These are phyloP conservation scores for Caradrina kadenii DNA, from an alignment of 2,888 invertebrate genomes.

Conservation along the genomic window DNA sequence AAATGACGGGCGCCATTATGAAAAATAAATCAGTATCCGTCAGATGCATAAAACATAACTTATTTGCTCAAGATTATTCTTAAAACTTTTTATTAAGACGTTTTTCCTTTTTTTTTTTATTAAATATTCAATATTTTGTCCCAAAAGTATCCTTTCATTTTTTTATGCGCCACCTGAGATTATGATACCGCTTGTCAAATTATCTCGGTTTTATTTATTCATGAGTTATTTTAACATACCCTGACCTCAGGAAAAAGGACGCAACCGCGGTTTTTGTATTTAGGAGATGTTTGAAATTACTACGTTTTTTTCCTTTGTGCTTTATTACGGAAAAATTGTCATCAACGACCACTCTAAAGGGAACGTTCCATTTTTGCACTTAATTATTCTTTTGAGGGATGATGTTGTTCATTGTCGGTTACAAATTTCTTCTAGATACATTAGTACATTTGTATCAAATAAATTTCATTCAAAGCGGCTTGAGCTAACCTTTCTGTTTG, in stretches of 20 bases:
- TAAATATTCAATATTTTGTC: constrained; percentile 48
- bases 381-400: constrained; percentile 4
- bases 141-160: constrained; percentile 12
- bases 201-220: constrained; percentile 59
- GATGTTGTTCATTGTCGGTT: constrained; percentile 10
- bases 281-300: constrained; percentile 33
- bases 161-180: constrained; percentile 41
- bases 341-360: constrained; percentile 27
- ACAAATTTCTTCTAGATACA: neutral
- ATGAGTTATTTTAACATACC: constrained; percentile 57
- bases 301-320: constrained; percentile 34
- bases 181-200: constrained; percentile 50
- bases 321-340: constrained; percentile 22
- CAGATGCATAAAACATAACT: constrained; percentile 44
- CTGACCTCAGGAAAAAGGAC: constrained; percentile 43
- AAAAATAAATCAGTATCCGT: constrained; percentile 30
- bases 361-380: constrained; percentile 15
- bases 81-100: constrained; percentile 30
- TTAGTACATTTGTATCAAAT: too few species aligned
- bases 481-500: neutral
- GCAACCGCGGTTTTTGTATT: constrained; percentile 30
- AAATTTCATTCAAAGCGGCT: neutral
- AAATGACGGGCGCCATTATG: constrained; percentile 13
- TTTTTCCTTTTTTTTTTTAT: constrained; percentile 21
- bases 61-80: constrained; percentile 40